These are phyloP conservation scores for Drosophila pallidifrons DNA, from an alignment of 1,140 invertebrate species.

Conservation along the genomic window DNA sequence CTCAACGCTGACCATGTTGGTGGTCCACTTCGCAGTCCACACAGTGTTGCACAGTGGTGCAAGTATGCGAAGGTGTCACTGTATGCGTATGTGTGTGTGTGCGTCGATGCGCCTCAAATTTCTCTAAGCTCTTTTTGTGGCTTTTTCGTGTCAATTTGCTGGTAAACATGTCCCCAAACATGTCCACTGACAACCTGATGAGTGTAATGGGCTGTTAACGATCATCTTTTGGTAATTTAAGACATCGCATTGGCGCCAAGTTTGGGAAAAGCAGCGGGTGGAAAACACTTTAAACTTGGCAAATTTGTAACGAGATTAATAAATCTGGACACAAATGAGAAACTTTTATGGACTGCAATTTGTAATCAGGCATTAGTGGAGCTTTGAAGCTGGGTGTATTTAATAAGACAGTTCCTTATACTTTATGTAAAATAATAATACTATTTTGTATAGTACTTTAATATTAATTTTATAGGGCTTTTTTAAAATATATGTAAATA, in stretches of 20 bases:
- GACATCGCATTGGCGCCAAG: slow-evolving; percentile 16
- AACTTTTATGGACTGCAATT: slow-evolving; percentile 3
- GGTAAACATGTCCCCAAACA: slow-evolving; percentile 70
- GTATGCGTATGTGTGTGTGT: slow-evolving; percentile 32
- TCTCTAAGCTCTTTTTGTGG: slow-evolving; percentile 64
- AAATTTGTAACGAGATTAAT: slow-evolving; percentile 3
- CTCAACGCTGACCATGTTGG: slow-evolving; percentile 44
- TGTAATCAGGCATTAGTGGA: neutral
- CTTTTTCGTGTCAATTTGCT: slow-evolving; percentile 72
- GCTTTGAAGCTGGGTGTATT: neutral
- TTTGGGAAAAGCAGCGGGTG: slow-evolving; percentile 27
- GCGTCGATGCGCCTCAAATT: slow-evolving; percentile 61
- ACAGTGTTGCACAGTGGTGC: neutral
- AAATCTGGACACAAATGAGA: neutral
- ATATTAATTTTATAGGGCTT: too few species aligned
- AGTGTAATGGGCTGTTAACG: slow-evolving; percentile 51
- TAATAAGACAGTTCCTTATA: neutral
- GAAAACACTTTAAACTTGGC: slow-evolving; percentile 23
- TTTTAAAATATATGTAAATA: too few species aligned
- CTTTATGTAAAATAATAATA: too few species aligned
- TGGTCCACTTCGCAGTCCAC: slow-evolving; percentile 43
- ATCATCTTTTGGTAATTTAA: slow-evolving; percentile 33
- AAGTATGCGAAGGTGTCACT: slow-evolving; percentile 8
- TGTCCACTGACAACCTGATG: slow-evolving; percentile 51
- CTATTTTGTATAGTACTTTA: too few species aligned